A percentile compares a stretch with the other conserved stretches of the same genome.
Evolutionary conservation across 2,888 invertebrate genomes (phyloP).

Genomic region (Rhodophaea formosa): DNA sequence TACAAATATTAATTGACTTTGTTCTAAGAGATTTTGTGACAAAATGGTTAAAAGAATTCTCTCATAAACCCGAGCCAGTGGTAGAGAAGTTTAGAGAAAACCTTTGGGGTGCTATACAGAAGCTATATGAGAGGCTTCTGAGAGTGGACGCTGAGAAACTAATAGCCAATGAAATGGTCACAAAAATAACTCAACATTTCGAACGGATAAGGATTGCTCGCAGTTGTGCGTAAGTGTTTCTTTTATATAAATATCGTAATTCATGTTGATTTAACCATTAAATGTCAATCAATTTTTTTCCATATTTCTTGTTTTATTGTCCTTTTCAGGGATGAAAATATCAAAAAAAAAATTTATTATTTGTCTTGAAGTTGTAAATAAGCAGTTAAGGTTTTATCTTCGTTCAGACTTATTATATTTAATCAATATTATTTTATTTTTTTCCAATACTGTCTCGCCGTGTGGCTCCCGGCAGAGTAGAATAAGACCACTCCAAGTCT

Average conservation of each 20-base stretch:
- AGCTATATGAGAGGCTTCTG: slow-evolving; percentile 85
- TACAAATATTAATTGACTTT: slow-evolving; percentile 91
- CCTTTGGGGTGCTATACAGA: slow-evolving; percentile 89
- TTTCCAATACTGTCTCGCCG: too few species aligned
- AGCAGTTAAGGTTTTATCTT: too few species aligned
- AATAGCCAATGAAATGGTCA: slow-evolving; percentile 90
- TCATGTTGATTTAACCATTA: too few species aligned
- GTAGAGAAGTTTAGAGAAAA: slow-evolving; percentile 87
- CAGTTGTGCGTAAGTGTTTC: slow-evolving; percentile 84
- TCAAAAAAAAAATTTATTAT: too few species aligned
- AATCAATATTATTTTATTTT: too few species aligned
- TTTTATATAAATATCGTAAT: neutral
- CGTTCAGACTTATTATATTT: too few species aligned
- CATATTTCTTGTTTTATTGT: too few species aligned
- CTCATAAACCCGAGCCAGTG: slow-evolving; percentile 84
- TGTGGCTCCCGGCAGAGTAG: too few species aligned
- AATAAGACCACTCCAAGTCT: too few species aligned
- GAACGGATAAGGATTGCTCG: slow-evolving; percentile 90
- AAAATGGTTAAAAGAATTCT: slow-evolving; percentile 87
- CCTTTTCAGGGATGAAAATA: too few species aligned
- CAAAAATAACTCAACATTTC: slow-evolving; percentile 91
- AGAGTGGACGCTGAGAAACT: slow-evolving; percentile 91
- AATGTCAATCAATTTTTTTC: too few species aligned
- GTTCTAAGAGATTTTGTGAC: slow-evolving; percentile 89
- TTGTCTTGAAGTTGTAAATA: too few species aligned